Base-by-base conservation (phyloP, 2,113 vertebrate genomes). In the Chamaea fasciata region DNA sequence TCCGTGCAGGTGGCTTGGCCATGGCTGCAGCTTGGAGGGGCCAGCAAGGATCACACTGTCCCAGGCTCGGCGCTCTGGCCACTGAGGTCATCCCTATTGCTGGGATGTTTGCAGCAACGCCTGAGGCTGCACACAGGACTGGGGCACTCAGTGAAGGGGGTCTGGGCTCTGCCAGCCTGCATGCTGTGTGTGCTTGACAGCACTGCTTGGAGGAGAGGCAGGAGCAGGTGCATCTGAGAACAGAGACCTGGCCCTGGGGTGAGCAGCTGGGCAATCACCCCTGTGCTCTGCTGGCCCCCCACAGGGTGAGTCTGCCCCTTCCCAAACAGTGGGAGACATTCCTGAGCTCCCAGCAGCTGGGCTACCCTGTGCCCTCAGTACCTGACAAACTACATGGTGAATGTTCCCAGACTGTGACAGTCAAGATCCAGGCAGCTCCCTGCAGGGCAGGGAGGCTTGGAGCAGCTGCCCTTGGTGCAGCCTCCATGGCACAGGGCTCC, bases 181-280 rank as follows among this genome's bases (percentile, higher is more conserved):
- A 0, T 1, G 2, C 68, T 1, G 0, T 0, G 13, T 35, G 21
- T 37, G 15, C 26, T 7, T 2, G 4, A 15, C 8, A 7, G 59
- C 35, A 37, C 30, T 1, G 16, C 76, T 49, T 7, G 0, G 6
- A 52, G 41, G 2, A 2, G 52, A 47, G 50, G 73, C 16, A 31
- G 30, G n/a, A 75, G 33, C 0, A 1, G 53, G 2, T 15, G 17
- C 31, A 55, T 21, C 33, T 33, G 37, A 57, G 27, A 42, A 15
- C n/a, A 33, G 31, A 24, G 31, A 28, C 2, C 1, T 15, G 37
- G 41, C 22, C 6, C 64, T 9, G 33, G 23, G 31, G 13, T 10
- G 42, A 37, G 35, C 39, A 27, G 10, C 1, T 1, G 21, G 67
- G 8, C 8, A 15, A 68, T 55, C 70, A 13, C 3, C 10, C 31